A percentile compares a stretch with the other conserved stretches of the same genome.
phyloP scores from a whole-genome alignment of 35 echinoderm and acorn worm genomes.

The Heliocidaris tuberculata region DNA sequence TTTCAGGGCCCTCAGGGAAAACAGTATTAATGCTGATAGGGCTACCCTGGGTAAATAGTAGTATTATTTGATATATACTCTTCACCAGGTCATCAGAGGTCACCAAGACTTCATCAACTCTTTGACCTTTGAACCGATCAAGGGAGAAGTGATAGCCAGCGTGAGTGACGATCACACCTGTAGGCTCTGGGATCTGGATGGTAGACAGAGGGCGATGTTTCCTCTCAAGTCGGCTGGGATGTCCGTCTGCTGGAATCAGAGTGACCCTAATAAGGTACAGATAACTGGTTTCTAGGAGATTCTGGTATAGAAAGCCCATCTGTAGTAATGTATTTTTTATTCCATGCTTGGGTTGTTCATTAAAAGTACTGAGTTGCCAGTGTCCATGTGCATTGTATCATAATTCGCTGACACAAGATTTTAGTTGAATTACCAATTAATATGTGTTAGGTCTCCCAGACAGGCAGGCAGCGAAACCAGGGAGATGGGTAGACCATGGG shows the following conservation, averaged over 20 bases:
- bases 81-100: constrained; percentile 67
- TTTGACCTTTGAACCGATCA: constrained; percentile 68
- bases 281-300: background rate
- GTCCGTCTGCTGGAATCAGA: constrained; percentile 79
- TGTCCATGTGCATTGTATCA: no score
- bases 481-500: no score
- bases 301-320: background rate
- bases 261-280: constrained; percentile 91
- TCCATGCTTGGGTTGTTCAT: no score
- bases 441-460: no score
- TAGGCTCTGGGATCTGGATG: constrained; percentile 65
- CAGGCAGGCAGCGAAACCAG: no score
- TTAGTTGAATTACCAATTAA: no score
- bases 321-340: no score
- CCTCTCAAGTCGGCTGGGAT: constrained; percentile 79
- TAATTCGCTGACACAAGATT: no score
- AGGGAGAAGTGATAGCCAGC: constrained; percentile 69
- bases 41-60: no score
- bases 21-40: no score
- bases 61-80: background rate
- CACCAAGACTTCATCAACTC: constrained; percentile 75
- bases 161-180: constrained; percentile 82
- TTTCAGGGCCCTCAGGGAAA: no score
- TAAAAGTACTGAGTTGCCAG: no score
- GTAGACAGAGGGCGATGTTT: constrained; percentile 68